Conservation (phyloP, 2,113 vertebrate species). For the Cochlearius cochlearius region DNA sequence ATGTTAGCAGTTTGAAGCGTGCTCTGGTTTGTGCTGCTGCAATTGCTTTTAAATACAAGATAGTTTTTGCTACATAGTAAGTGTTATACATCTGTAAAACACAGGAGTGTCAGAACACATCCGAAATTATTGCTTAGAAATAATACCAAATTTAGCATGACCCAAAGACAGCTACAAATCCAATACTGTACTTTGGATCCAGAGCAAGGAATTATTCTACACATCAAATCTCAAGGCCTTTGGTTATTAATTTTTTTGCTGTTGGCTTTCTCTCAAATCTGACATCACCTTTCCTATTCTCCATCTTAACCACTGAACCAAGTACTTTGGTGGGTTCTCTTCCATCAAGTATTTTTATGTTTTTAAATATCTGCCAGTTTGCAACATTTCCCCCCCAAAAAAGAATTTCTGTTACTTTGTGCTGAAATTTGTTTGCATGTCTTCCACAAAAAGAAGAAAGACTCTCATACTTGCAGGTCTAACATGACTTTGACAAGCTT, state of each 20-base stretch:
- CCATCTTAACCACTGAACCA: not conserved
- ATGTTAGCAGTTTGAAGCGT: not conserved
- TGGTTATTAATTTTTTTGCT: not conserved
- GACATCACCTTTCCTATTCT: not conserved
- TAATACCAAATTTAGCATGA: not conserved
- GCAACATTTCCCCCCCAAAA: not conserved
- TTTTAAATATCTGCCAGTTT: not conserved
- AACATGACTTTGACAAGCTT: conserved; percentile 95
- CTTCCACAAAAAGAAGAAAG: not conserved
- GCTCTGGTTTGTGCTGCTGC: not conserved
- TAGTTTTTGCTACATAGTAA: not conserved
- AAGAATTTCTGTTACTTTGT: not conserved
- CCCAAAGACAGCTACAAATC: not conserved
- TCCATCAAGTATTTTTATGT: not conserved
- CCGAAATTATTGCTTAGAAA: not conserved
- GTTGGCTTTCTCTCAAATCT: not conserved
- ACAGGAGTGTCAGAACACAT: not conserved
- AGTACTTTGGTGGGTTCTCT: not conserved
- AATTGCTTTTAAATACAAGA: not conserved
- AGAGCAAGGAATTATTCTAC: not conserved
- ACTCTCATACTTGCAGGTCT: conserved; percentile 88
- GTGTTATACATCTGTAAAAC: not conserved
- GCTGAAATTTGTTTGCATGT: not conserved
- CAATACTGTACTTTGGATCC: not conserved
- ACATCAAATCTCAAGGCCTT: not conserved